phyloP scores from a whole-genome alignment of 1,140 invertebrate genomes.

The Scaptomyza graminum region DNA sequence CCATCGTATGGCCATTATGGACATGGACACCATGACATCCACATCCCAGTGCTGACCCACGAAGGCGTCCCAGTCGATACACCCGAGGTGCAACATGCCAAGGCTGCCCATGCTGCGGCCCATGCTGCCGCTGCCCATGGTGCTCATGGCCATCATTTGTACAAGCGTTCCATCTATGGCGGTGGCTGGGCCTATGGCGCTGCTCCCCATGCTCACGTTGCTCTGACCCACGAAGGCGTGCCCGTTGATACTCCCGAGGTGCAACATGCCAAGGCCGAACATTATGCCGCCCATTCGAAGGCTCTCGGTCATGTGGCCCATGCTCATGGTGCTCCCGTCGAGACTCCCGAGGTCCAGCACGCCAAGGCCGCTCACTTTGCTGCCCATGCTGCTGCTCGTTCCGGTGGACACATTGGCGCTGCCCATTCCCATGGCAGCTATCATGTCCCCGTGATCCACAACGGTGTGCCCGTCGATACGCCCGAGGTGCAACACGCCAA shows the following conservation, averaged over 20 bases:
- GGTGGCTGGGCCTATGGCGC: conserved; percentile 70
- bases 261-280: conserved; percentile 86
- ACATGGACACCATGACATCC: conserved; percentile 49
- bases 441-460: conserved; percentile 84
- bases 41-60: conserved; percentile 76
- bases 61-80: conserved; percentile 84
- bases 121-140: conserved; percentile 83
- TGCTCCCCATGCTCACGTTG: conserved; percentile 76
- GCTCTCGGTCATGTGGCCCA: conserved; percentile 84
- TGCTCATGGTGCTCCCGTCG: conserved; percentile 73
- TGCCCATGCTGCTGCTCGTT: conserved; percentile 74
- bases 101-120: conserved; percentile 86
- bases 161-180: conserved; percentile 80
- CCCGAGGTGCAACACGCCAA: conserved; percentile 86
- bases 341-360: conserved; percentile 84
- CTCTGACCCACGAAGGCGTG: conserved; percentile 85
- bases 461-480: conserved; percentile 86
- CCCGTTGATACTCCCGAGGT: conserved; percentile 88
- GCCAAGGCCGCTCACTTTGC: conserved; percentile 81
- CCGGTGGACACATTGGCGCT: conserved; percentile 58
- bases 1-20: conserved; percentile 38
- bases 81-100: conserved; percentile 86
- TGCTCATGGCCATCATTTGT: conserved; percentile 63
- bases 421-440: conserved; percentile 72
- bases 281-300: conserved; percentile 86